Percentiles rank a stretch among this genome's conserved stretches.
These are phyloP conservation scores for Apodemus agrarius DNA, from an alignment of 2,797 vertebrate genomes.

Conservation along the genomic window DNA sequence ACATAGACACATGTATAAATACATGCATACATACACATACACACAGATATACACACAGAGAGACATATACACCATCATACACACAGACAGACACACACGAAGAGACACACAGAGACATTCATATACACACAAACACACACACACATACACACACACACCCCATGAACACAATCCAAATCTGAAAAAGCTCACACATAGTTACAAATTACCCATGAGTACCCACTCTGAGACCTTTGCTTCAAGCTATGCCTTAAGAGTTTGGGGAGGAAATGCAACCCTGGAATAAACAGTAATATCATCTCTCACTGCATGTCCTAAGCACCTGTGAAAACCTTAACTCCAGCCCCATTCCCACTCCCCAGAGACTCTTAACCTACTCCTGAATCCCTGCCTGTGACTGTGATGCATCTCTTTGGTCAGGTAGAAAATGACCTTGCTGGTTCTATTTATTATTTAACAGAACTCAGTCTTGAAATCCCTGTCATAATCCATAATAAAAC, in stretches of 20 bases:
- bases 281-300: slow-evolving; percentile 52
- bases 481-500: slow-evolving; percentile 76
- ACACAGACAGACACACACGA: not conserved
- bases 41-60: not conserved
- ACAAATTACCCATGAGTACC: not conserved
- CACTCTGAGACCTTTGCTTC: not conserved
- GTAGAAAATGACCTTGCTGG: slow-evolving; percentile 80
- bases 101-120: not conserved
- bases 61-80: not conserved
- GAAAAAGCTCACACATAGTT: not conserved
- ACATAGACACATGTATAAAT: not conserved
- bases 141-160: not conserved
- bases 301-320: slow-evolving; percentile 52
- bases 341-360: not conserved
- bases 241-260: not conserved
- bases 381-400: slow-evolving; percentile 71
- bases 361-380: not conserved
- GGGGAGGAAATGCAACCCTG: not conserved
- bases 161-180: not conserved
- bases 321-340: slow-evolving; percentile 27
- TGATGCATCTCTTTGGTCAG: slow-evolving; percentile 67
- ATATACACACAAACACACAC: not conserved
- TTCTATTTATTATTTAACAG: slow-evolving; percentile 80
- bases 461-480: slow-evolving; percentile 77
- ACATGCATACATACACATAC: not conserved